phyloP scores from a whole-genome alignment of 2,113 vertebrate species.

The Chascanopsetta lugubris region DNA sequence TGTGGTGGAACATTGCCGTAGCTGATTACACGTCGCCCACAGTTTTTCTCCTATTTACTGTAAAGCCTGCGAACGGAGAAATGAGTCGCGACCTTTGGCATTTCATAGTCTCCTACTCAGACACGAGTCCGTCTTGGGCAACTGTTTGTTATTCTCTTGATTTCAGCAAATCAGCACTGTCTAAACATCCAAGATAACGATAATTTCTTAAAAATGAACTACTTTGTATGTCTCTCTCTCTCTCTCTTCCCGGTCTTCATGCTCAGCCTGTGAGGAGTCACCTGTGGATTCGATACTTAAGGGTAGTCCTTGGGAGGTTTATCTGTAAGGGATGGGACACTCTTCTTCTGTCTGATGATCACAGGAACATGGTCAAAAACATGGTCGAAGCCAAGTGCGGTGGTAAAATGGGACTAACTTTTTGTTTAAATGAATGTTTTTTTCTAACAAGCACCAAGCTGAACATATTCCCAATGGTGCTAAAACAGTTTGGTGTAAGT shows the following conservation, averaged over 20 bases:
- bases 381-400: conserved; percentile 25
- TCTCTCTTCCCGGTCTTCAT: conserved; percentile 54
- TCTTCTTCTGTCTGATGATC: conserved; percentile 43
- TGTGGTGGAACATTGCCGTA: conserved; percentile 23
- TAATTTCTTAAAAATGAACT: too few relatives aligned
- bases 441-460: conserved; percentile 44
- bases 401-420: conserved; percentile 28
- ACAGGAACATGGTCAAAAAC: conserved; percentile 29
- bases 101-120: conserved; percentile 11
- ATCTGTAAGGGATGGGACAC: conserved; percentile 47
- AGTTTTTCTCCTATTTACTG: conserved; percentile 17
- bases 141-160: conserved; percentile 32
- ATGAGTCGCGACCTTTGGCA: neutral
- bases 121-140: conserved; percentile 40
- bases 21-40: conserved; percentile 21
- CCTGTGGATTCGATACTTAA: conserved; percentile 46
- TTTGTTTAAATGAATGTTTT: conserved; percentile 37
- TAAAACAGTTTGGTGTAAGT: conserved; percentile 43
- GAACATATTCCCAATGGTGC: conserved; percentile 34
- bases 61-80: conserved; percentile 34
- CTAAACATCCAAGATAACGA: too few relatives aligned
- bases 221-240: conserved; percentile 42
- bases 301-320: conserved; percentile 33
- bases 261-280: conserved; percentile 67
- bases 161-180: conserved; percentile 27